phyloP scores from a whole-genome alignment of 2,888 invertebrate species.

The Plebejus argus region DNA sequence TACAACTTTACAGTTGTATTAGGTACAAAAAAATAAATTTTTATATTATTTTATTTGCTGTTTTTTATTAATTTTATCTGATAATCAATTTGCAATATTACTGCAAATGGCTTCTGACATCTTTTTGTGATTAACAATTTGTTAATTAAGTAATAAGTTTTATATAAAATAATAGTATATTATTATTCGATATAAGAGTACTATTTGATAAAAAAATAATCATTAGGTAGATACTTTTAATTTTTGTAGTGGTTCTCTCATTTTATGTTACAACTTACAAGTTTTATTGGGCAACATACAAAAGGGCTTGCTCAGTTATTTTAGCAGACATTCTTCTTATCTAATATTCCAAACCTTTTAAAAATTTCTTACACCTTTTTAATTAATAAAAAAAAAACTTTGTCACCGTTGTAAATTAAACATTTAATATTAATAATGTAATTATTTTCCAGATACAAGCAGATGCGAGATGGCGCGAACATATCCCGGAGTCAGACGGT shows the following conservation, averaged over 20 bases:
- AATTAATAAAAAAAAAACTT: too few relatives aligned
- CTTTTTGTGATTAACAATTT: too few relatives aligned
- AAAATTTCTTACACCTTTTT: too few relatives aligned
- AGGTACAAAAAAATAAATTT: too few relatives aligned
- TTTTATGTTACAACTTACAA: neutral
- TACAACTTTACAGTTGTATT: too few relatives aligned
- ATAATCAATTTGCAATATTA: too few relatives aligned
- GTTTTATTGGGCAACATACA: neutral
- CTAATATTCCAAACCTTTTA: neutral
- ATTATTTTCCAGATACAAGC: conserved; percentile 41
- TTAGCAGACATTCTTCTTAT: neutral
- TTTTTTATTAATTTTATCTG: too few relatives aligned
- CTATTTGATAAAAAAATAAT: neutral
- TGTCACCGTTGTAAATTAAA: neutral
- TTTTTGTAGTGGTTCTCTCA: neutral
- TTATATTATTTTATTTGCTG: too few relatives aligned
- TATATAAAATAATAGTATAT: neutral
- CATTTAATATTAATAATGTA: neutral
- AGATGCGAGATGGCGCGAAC: conserved; percentile 34
- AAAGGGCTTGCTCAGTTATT: neutral
- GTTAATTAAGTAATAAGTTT: too few relatives aligned
- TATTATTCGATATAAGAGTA: neutral
- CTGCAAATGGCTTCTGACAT: too few relatives aligned
- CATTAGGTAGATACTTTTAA: neutral
- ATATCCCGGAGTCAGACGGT: conserved; percentile 40